Percentiles rank a stretch among this genome's conserved stretches.
Evolutionary conservation across 2,113 vertebrate species (phyloP).

Genomic region (Leptodactylus fuscus): DNA sequence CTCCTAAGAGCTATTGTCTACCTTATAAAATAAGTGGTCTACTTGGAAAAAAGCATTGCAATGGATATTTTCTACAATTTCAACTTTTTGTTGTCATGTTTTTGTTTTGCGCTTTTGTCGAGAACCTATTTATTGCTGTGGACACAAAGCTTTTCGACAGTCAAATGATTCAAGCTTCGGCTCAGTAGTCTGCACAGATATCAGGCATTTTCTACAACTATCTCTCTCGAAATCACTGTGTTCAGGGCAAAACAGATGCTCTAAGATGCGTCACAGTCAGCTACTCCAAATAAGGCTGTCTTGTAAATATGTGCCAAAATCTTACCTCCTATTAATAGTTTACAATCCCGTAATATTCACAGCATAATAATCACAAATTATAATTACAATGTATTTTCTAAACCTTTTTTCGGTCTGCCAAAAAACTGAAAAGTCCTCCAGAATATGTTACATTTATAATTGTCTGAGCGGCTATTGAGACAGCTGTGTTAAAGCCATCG

Average conservation of each 20-base stretch:
- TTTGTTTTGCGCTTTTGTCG: not conserved
- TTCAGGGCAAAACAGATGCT: constrained; percentile 33
- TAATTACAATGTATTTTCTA: constrained; percentile 46
- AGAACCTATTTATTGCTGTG: not conserved
- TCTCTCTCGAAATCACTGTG: constrained; percentile 1
- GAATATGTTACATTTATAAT: constrained; percentile 25
- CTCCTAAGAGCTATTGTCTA: not conserved
- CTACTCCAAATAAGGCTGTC: constrained; percentile 7
- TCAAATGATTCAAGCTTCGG: not conserved
- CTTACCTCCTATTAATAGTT: constrained; percentile 49
- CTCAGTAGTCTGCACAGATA: not conserved
- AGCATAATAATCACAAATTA: constrained; percentile 47
- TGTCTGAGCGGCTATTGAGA: constrained; percentile 28
- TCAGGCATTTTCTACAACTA: not conserved
- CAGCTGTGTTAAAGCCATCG: constrained; percentile 37
- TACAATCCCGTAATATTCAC: constrained; percentile 44
- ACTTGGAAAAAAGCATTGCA: not conserved
- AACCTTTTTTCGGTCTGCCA: constrained; percentile 29
- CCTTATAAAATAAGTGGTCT: not conserved
- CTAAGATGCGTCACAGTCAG: constrained; percentile 24
- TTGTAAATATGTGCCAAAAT: constrained; percentile 35
- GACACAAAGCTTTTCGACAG: not conserved
- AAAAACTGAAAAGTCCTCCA: constrained; percentile 29
- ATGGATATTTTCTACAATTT: not conserved
- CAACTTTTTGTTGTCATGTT: not conserved